Percentiles rank a stretch among this genome's conserved stretches.
Conservation (phyloP, 1,140 invertebrate species). For the Whitmania pigra region DNA sequence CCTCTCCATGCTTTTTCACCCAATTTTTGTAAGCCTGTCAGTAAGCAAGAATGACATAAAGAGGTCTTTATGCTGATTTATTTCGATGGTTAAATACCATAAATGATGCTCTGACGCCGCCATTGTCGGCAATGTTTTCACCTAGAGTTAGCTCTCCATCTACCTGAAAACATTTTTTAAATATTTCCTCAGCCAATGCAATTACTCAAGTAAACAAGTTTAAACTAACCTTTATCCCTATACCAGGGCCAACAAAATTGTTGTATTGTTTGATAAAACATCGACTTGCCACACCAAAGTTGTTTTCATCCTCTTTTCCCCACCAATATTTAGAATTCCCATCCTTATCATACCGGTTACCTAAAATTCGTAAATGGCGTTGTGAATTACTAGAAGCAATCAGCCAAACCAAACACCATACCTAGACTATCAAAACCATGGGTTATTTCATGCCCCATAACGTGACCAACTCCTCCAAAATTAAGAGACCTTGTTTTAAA, state of each 20-base stretch:
- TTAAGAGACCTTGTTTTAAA: no score
- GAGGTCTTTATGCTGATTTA: no score
- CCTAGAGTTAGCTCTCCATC: constrained; percentile 44
- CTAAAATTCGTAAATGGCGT: constrained; percentile 38
- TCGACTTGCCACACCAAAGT: constrained; percentile 74
- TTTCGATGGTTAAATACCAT: not conserved
- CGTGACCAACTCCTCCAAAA: no score
- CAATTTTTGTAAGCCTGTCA: constrained; percentile 60
- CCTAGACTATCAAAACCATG: no score
- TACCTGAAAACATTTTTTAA: constrained; percentile 30
- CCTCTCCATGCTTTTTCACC: constrained; percentile 32
- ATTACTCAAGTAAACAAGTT: no score
- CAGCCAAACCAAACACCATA: no score
- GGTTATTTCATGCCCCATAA: no score
- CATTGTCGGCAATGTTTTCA: constrained; percentile 49
- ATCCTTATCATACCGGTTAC: constrained; percentile 85
- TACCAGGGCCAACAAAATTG: constrained; percentile 47
- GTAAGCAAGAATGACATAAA: no score
- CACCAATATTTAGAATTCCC: constrained; percentile 98
- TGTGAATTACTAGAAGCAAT: no score
- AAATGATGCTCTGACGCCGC: constrained; percentile 43
- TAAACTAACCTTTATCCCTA: not conserved
- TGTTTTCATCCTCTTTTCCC: constrained; percentile 81
- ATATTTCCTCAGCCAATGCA: no score
- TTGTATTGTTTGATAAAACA: constrained; percentile 93